Conservation (phyloP, 2,113 vertebrate species). For the Epinephelus cyanopodus region DNA sequence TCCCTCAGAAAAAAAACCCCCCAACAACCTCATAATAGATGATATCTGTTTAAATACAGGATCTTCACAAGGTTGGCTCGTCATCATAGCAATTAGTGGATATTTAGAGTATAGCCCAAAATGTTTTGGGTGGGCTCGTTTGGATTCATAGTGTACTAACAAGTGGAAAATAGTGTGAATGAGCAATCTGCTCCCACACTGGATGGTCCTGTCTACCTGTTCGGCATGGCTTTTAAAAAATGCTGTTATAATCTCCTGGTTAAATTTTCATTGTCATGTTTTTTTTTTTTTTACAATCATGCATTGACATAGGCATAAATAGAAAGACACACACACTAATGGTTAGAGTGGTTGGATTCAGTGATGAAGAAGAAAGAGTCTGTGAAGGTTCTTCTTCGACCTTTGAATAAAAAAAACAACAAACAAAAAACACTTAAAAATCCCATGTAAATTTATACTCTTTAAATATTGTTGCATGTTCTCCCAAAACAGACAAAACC, state of each 20-base stretch:
- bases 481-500: not conserved
- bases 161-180: constrained; percentile 28
- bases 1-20: constrained; percentile 43
- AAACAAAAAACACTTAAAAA: too few relatives aligned
- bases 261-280: not conserved
- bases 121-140: constrained; percentile 39
- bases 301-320: constrained; percentile 3
- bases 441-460: too few relatives aligned
- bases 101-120: constrained; percentile 49
- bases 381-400: not conserved
- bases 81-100: constrained; percentile 31
- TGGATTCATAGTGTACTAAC: constrained; percentile 18
- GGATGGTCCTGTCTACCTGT: constrained; percentile 16
- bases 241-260: not conserved
- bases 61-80: constrained; percentile 29
- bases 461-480: not conserved
- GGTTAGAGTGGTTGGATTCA: not conserved
- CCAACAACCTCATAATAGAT: constrained; percentile 32
- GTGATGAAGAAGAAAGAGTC: not conserved
- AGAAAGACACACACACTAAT: not conserved
- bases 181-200: constrained; percentile 26
- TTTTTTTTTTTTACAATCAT: constrained; percentile 21
- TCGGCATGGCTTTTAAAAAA: constrained; percentile 10
- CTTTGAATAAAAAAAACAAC: too few relatives aligned
- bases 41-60: constrained; percentile 35